Evolutionary conservation across 2,888 invertebrate species (phyloP).

Genomic region (Thelaira solivaga): DNA sequence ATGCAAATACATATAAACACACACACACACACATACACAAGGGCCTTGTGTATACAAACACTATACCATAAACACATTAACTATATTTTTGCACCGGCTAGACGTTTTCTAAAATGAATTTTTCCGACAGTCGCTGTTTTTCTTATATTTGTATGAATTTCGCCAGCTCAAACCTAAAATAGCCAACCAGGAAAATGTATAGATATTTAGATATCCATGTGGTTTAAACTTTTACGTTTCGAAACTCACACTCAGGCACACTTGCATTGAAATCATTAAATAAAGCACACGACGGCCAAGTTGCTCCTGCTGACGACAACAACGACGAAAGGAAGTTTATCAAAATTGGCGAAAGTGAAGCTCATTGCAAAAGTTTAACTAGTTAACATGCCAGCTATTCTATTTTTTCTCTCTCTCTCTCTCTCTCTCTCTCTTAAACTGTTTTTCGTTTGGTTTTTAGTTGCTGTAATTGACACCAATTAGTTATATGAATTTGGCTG

Average conservation of each 20-base stretch:
- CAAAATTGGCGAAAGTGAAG: constrained; percentile 60
- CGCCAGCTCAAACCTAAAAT: constrained; percentile 51
- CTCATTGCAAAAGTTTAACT: constrained; percentile 53
- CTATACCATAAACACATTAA: background rate
- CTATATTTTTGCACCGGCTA: constrained; percentile 21
- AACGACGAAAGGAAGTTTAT: constrained; percentile 42
- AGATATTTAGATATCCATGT: constrained; percentile 34
- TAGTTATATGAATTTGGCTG: background rate
- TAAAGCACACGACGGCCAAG: background rate
- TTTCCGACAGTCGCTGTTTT: background rate
- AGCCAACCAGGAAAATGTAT: constrained; percentile 29
- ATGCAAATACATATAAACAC: constrained; percentile 12
- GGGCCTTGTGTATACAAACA: too few relatives aligned
- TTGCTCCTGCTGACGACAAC: constrained; percentile 14
- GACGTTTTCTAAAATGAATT: constrained; percentile 36
- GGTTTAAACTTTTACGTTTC: constrained; percentile 44
- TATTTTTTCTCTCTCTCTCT: background rate
- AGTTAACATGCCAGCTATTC: constrained; percentile 45
- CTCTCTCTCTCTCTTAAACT: too few relatives aligned
- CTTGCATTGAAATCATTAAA: background rate
- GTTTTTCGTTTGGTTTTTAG: background rate
- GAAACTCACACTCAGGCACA: background rate
- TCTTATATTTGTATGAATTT: constrained; percentile 29
- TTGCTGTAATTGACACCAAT: constrained; percentile 32
- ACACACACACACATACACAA: background rate